Percentiles rank a stretch among this genome's conserved stretches.
These are phyloP conservation scores for Leptonema lineaticorne DNA, from an alignment of 1,140 invertebrate genomes.

Conservation along the genomic window DNA sequence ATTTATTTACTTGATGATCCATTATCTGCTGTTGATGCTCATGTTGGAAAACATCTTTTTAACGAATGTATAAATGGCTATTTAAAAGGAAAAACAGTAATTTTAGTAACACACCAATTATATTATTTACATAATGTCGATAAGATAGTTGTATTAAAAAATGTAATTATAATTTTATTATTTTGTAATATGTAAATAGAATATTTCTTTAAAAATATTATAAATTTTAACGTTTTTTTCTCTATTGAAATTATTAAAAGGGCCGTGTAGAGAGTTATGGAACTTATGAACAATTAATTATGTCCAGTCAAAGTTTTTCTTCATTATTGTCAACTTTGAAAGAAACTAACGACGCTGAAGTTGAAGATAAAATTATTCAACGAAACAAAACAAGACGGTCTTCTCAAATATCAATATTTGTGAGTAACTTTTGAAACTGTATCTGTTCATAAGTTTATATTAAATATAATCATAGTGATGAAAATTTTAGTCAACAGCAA, in stretches of 20 bases:
- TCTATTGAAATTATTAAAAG: conserved; percentile 20
- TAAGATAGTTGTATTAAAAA: conserved; percentile 56
- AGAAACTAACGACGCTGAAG: conserved; percentile 43
- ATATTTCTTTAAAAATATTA: not conserved
- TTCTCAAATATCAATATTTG: conserved; percentile 25
- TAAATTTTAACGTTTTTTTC: not conserved
- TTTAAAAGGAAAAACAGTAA: conserved; percentile 65
- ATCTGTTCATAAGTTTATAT: not conserved
- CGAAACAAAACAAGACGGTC: conserved; percentile 24
- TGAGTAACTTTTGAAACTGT: conserved; percentile 21
- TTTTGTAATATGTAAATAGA: not conserved
- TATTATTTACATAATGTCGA: conserved; percentile 74
- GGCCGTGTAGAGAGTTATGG: conserved; percentile 59
- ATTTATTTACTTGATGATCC: conserved; percentile 75
- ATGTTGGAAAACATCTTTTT: conserved; percentile 65
- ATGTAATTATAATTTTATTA: conserved; percentile 51
- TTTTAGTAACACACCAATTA: conserved; percentile 79
- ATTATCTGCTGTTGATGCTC: conserved; percentile 65
- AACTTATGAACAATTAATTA: conserved; percentile 54
- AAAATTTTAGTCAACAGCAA: conserved; percentile 22
- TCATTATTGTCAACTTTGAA: conserved; percentile 48
- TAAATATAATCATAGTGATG: not conserved
- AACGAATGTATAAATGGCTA: conserved; percentile 59
- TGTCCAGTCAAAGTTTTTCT: conserved; percentile 54
- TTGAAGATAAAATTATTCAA: conserved; percentile 33